Percentiles rank a stretch among this genome's conserved stretches.
Evolutionary conservation across 2,113 vertebrate species (phyloP).

Genomic region (Cacatua alba): DNA sequence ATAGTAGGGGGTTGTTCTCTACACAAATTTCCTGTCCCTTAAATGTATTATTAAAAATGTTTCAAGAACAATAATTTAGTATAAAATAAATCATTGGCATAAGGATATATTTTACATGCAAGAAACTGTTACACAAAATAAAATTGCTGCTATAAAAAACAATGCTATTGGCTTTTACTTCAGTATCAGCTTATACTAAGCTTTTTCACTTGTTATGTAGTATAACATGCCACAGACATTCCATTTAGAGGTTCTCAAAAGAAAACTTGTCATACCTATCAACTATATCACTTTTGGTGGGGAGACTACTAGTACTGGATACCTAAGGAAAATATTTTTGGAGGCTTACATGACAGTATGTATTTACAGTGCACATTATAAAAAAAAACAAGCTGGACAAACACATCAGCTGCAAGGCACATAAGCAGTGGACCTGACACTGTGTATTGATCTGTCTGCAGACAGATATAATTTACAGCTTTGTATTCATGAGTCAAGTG

Average conservation of each 20-base stretch:
- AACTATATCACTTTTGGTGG: neutral
- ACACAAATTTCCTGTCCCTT: neutral
- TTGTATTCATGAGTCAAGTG: neutral
- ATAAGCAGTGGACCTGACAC: neutral
- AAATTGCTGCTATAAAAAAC: neutral
- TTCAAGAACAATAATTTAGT: neutral
- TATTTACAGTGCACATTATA: neutral
- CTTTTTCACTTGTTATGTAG: neutral
- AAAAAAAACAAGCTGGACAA: conserved; percentile 2
- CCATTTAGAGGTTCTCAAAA: neutral
- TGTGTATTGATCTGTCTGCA: neutral
- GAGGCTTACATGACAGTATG: neutral
- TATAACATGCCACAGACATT: neutral
- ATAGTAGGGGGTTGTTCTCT: neutral
- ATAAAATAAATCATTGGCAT: neutral
- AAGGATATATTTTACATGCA: neutral
- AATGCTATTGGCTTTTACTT: neutral
- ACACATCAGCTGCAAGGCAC: neutral
- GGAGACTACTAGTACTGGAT: neutral
- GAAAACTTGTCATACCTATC: neutral
- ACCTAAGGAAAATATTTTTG: neutral
- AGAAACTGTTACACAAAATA: neutral
- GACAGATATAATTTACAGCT: neutral
- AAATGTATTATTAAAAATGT: neutral
- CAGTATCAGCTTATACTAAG: neutral